Evolutionary conservation across 2,888 invertebrate species (phyloP).

Genomic region (Rhodophaea formosa): DNA sequence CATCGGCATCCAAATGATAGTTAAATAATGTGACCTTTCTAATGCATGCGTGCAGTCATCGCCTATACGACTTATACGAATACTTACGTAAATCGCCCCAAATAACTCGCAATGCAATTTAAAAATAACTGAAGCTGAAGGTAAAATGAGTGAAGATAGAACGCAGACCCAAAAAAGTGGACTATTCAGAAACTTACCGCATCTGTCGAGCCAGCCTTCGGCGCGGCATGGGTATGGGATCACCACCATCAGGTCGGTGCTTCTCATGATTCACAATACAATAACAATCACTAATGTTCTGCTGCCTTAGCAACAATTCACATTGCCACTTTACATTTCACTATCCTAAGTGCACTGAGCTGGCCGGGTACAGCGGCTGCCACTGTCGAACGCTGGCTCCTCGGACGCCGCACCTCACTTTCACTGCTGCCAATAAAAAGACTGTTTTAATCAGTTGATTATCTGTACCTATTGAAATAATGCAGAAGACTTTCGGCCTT

Average conservation of each 20-base stretch:
- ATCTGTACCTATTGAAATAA: not conserved
- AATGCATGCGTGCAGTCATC: conserved; percentile 8
- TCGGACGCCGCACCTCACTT: conserved; percentile 60
- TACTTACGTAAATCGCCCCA: conserved; percentile 65
- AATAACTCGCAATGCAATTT: conserved; percentile 57
- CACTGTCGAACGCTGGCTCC: conserved; percentile 31
- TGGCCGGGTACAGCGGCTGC: conserved; percentile 23
- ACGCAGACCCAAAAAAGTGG: not conserved
- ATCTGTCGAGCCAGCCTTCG: conserved; percentile 75
- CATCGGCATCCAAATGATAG: not conserved
- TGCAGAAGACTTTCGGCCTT: too few species aligned
- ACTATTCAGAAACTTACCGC: conserved; percentile 53
- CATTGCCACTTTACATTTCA: conserved; percentile 54
- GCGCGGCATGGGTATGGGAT: conserved; percentile 72
- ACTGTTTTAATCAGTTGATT: conserved; percentile 39
- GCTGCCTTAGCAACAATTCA: conserved; percentile 29
- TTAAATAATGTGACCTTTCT: conserved; percentile 2
- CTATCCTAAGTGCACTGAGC: conserved; percentile 38
- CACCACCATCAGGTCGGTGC: conserved; percentile 47
- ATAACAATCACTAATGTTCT: conserved; percentile 43
- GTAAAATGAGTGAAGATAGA: conserved; percentile 6
- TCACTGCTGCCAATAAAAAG: conserved; percentile 69
- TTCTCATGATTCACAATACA: conserved; percentile 60
- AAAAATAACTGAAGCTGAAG: conserved; percentile 41
- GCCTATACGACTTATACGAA: conserved; percentile 26